Conservation (phyloP, 2,888 invertebrate species). For the Sesia apiformis region DNA sequence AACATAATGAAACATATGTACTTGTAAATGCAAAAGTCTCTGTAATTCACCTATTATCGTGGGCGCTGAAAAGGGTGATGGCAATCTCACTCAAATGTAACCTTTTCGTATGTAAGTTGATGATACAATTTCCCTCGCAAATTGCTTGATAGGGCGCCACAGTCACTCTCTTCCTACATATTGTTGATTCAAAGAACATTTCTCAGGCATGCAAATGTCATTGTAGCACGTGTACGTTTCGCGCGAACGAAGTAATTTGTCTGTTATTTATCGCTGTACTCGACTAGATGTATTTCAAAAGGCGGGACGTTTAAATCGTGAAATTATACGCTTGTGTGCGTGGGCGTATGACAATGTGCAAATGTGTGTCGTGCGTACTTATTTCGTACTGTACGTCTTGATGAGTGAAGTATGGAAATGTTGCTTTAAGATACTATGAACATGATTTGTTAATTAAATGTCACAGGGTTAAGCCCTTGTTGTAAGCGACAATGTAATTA, state of each 20-base stretch:
- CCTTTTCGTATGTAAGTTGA: not conserved
- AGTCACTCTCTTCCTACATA: not conserved
- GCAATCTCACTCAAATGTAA: no score
- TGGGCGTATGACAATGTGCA: slow-evolving; percentile 66
- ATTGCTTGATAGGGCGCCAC: not conserved
- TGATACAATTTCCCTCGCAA: not conserved
- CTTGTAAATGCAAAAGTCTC: no score
- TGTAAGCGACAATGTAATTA: no score
- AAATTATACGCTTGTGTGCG: slow-evolving; percentile 56
- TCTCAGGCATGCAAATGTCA: slow-evolving; percentile 62
- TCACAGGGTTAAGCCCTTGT: not conserved
- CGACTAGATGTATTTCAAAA: slow-evolving; percentile 55
- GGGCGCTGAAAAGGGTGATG: no score
- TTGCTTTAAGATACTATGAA: not conserved
- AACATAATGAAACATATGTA: no score
- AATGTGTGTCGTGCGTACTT: slow-evolving; percentile 24
- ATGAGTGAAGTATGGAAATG: not conserved
- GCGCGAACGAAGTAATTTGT: slow-evolving; percentile 60
- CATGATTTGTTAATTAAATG: not conserved
- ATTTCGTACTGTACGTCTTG: not conserved
- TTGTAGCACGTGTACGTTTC: slow-evolving; percentile 39
- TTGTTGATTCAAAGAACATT: slow-evolving; percentile 29
- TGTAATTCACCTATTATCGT: no score
- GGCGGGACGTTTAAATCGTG: slow-evolving; percentile 56
- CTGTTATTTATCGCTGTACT: slow-evolving; percentile 56